Conservation (phyloP, 2,797 vertebrate genomes). For the Gallinago nigripennis region DNA sequence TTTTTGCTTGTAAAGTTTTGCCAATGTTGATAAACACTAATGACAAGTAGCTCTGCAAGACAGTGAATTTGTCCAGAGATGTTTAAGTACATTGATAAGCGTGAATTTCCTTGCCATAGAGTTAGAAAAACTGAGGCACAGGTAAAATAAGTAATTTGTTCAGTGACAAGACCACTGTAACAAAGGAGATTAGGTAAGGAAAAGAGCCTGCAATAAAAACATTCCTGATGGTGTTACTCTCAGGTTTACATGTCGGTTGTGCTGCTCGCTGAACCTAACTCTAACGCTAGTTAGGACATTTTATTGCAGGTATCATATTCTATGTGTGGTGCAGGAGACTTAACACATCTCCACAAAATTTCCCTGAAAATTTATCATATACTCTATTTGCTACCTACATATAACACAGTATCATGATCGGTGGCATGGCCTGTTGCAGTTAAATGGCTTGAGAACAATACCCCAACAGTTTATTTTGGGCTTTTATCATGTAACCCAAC, state of each 20-base stretch:
- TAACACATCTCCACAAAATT: not conserved
- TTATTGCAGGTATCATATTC: not conserved
- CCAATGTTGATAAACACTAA: not conserved
- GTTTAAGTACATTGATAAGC: not conserved
- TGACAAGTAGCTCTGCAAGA: not conserved
- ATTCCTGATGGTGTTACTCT: not conserved
- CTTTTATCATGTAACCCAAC: rapidly evolving
- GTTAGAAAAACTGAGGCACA: not conserved
- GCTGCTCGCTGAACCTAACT: not conserved
- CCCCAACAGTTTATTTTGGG: not conserved
- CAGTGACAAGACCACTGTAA: not conserved
- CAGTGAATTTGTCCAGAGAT: not conserved
- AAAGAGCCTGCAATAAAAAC: not conserved
- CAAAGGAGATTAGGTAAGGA: not conserved
- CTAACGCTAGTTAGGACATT: not conserved
- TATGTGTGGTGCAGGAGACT: not conserved
- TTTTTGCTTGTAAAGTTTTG: not conserved
- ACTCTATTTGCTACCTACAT: not conserved
- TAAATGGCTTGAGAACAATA: not conserved
- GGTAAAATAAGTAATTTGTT: not conserved
- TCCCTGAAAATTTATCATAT: not conserved
- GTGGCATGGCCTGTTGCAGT: not conserved
- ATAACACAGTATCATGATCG: not conserved
- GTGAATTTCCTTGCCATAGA: not conserved
- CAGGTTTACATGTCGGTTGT: not conserved